Conservation (phyloP, 2,888 invertebrate genomes). For the Spatulosminthurus flaviceps region DNA sequence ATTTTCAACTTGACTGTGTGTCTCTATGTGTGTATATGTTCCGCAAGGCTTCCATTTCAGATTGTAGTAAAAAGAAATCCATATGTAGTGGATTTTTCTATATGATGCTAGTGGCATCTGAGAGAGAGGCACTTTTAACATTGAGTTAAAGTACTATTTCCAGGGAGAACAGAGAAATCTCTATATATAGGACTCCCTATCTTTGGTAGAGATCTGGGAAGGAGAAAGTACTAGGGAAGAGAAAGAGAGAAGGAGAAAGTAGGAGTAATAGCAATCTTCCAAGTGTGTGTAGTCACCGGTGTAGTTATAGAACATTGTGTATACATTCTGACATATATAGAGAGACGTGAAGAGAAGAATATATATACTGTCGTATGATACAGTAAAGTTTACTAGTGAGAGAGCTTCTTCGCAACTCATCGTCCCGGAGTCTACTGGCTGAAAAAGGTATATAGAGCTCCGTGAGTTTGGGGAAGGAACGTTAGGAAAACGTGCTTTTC, state of each 20-base stretch:
- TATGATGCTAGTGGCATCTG: not conserved
- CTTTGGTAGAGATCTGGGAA: not conserved
- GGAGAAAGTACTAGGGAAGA: not conserved
- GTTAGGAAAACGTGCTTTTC: not conserved
- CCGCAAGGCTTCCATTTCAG: constrained; percentile 8
- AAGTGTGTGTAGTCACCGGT: not conserved
- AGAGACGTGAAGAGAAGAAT: no score
- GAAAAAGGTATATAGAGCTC: not conserved
- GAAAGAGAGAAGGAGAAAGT: not conserved
- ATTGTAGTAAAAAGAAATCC: constrained; percentile 2
- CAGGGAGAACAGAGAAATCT: not conserved
- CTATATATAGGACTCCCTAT: not conserved
- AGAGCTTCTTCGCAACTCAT: constrained; percentile 27
- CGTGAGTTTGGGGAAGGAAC: not conserved
- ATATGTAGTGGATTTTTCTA: not conserved
- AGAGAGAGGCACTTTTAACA: constrained; percentile 12
- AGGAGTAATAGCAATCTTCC: constrained; percentile 7
- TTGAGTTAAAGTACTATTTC: not conserved
- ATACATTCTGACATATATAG: not conserved
- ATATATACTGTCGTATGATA: not conserved
- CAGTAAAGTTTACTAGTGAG: constrained; percentile 25
- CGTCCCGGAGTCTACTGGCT: not conserved
- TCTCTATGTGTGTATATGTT: not conserved
- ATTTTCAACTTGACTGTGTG: constrained; percentile 13
- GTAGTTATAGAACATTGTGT: no score